phyloP scores from a whole-genome alignment of 1,140 invertebrate genomes.

The Platyscapa corneri region DNA sequence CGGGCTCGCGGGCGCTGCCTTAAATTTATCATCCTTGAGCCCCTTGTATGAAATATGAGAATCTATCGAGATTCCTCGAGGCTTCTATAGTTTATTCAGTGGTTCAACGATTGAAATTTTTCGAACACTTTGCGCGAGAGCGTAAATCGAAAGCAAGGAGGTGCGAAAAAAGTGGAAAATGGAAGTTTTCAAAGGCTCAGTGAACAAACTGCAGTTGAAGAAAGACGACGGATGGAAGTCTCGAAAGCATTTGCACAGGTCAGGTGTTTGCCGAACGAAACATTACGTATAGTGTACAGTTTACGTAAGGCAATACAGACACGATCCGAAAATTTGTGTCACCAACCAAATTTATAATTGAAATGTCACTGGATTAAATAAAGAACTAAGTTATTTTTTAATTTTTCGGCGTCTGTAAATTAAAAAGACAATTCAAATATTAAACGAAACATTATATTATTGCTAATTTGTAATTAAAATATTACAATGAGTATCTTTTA shows the following conservation, averaged over 20 bases:
- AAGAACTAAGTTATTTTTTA: no score
- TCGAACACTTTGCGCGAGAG: background rate
- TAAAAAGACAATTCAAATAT: no score
- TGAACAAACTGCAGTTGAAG: background rate
- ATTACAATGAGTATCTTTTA: no score
- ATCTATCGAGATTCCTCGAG: conserved; percentile 27
- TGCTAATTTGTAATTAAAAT: no score
- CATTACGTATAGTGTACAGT: background rate
- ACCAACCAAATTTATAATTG: background rate
- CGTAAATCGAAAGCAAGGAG: background rate
- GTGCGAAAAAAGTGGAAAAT: background rate
- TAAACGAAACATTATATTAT: no score
- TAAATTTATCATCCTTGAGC: conserved; percentile 36
- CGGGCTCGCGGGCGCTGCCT: background rate
- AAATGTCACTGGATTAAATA: background rate
- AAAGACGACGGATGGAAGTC: background rate
- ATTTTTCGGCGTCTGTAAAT: no score
- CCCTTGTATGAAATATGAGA: conserved; percentile 34
- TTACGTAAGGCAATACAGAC: background rate
- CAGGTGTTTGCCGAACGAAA: conserved; percentile 2
- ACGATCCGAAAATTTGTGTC: background rate
- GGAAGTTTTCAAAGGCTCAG: background rate
- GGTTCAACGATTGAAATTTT: conserved; percentile 33
- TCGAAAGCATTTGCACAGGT: background rate
- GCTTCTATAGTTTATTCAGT: conserved; percentile 33